phyloP scores from a whole-genome alignment of 2,888 invertebrate species.

The Rhamphomyia laevipes region DNA sequence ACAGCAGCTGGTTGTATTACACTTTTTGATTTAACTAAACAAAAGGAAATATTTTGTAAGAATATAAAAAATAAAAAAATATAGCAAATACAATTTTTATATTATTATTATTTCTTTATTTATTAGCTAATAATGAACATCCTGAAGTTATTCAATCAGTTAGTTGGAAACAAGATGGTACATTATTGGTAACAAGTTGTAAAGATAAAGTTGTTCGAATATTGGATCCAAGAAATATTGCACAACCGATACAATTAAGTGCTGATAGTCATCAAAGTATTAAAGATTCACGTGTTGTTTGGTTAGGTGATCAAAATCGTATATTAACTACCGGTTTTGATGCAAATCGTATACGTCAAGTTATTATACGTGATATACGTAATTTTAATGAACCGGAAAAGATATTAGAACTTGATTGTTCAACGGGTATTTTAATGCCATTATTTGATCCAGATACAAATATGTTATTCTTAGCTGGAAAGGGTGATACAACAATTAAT shows the following conservation, averaged over 20 bases:
- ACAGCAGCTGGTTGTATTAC: slow-evolving; percentile 71
- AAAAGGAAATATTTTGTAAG: slow-evolving; percentile 69
- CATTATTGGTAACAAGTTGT: slow-evolving; percentile 65
- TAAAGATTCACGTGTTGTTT: slow-evolving; percentile 82
- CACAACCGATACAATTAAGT: slow-evolving; percentile 45
- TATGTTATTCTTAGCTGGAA: slow-evolving; percentile 90
- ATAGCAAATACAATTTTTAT: neutral
- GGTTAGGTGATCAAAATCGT: slow-evolving; percentile 74
- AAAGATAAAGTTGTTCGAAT: slow-evolving; percentile 85
- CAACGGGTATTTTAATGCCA: slow-evolving; percentile 85
- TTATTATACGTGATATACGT: slow-evolving; percentile 77
- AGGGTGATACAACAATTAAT: slow-evolving; percentile 84
- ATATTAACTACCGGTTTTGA: slow-evolving; percentile 88
- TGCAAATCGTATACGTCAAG: slow-evolving; percentile 72
- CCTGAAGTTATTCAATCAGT: slow-evolving; percentile 80
- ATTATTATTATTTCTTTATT: slow-evolving; percentile 5
- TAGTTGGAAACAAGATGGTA: slow-evolving; percentile 82
- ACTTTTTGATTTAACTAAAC: slow-evolving; percentile 75
- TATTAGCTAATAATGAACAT: slow-evolving; percentile 57
- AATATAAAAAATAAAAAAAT: slow-evolving; percentile 10
- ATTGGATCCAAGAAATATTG: slow-evolving; percentile 62
- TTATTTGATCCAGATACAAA: slow-evolving; percentile 87
- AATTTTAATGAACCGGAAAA: slow-evolving; percentile 67
- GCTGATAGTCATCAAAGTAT: slow-evolving; percentile 79
- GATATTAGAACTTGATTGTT: slow-evolving; percentile 70